phyloP scores from a whole-genome alignment of 2,113 vertebrate species.

The Mionectes macconnelli region DNA sequence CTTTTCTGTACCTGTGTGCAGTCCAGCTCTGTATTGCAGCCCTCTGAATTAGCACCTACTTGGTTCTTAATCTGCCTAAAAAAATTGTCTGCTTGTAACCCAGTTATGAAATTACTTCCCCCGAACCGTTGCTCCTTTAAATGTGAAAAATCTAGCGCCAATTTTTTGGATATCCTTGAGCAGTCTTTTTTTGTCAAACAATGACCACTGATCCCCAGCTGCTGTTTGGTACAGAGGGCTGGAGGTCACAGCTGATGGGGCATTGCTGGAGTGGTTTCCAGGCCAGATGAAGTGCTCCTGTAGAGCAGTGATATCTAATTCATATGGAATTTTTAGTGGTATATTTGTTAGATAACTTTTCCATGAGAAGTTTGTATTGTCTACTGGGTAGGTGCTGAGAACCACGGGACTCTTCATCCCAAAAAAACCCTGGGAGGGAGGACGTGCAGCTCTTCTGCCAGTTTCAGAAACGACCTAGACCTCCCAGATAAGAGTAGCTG shows the following conservation, averaged over 20 bases:
- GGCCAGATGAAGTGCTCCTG: background rate
- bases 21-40: background rate
- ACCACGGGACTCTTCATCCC: background rate
- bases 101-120: background rate
- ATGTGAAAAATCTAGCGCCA: background rate
- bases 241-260: background rate
- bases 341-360: background rate
- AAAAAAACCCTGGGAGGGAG: background rate
- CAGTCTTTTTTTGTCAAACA: background rate
- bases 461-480: background rate
- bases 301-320: background rate
- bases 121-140: background rate
- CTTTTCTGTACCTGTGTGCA: background rate
- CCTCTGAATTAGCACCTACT: background rate
- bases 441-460: rapidly evolving
- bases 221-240: background rate
- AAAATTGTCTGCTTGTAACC: background rate
- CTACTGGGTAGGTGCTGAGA: background rate
- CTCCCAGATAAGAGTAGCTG: background rate
- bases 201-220: too few species aligned
- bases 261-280: background rate
- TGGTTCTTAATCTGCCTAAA: background rate
- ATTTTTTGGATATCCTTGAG: background rate
- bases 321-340: too few species aligned
- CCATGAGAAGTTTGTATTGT: background rate